These are phyloP conservation scores for Pissodes strobi DNA, from an alignment of 1,140 invertebrate genomes.

Conservation along the genomic window DNA sequence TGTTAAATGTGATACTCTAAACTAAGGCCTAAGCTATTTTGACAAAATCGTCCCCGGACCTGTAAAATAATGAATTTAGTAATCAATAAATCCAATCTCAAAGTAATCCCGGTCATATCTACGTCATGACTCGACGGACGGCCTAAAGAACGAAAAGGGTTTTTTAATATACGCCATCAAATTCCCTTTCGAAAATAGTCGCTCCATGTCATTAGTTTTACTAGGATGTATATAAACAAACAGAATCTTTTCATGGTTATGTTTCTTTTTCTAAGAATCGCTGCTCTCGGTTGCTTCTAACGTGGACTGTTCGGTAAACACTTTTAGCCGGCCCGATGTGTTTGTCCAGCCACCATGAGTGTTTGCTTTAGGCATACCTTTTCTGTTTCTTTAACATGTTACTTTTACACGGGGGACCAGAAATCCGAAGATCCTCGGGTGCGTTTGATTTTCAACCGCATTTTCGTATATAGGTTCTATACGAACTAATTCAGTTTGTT, in stretches of 20 bases:
- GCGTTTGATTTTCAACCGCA: background rate
- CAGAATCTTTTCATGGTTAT: conserved; percentile 37
- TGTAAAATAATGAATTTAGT: too few relatives aligned
- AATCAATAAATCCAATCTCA: too few relatives aligned
- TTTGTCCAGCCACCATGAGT: conserved; percentile 49
- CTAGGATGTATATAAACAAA: conserved; percentile 46
- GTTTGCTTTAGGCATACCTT: conserved; percentile 48
- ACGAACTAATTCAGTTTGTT: too few relatives aligned
- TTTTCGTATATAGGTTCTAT: too few relatives aligned
- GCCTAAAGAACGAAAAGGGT: too few relatives aligned
- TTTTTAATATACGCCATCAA: too few relatives aligned
- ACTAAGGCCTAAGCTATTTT: too few relatives aligned
- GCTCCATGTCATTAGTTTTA: conserved; percentile 24
- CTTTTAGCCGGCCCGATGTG: conserved; percentile 50
- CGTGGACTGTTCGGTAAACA: conserved; percentile 49
- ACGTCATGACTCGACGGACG: too few relatives aligned
- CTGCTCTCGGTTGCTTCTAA: conserved; percentile 45
- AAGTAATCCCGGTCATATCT: too few relatives aligned
- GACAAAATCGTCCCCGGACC: too few relatives aligned
- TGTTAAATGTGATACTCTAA: too few relatives aligned
- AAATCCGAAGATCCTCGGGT: conserved; percentile 10
- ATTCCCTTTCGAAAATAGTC: background rate
- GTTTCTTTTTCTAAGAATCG: conserved; percentile 45
- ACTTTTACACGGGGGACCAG: conserved; percentile 24
- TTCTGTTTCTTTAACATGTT: conserved; percentile 32